Base-by-base conservation (phyloP, 2,113 vertebrate species). In the Promerops cafer region DNA sequence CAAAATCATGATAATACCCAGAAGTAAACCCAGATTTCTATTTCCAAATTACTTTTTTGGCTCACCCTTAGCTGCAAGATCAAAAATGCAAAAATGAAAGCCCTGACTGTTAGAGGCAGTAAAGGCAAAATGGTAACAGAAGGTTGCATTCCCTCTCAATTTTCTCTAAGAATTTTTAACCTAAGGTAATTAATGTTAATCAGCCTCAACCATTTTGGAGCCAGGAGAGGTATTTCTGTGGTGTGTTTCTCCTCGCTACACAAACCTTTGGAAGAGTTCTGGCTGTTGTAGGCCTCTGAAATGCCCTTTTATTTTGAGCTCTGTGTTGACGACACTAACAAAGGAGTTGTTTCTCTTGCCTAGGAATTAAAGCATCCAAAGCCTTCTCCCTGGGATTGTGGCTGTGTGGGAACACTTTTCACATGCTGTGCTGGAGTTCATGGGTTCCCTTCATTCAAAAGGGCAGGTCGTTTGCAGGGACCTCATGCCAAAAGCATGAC, bases 271-370 rank as follows among this genome's bases (percentile, higher is more conserved):
- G 71, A 83, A 68, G 18, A 52, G 39, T 30, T 85, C 78, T 77
- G 63, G 78, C 70, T 95, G 59, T 57, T 78, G 57, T 22, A 66
- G 63, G 60, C 61, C 52, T 90, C 90, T 78, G 79, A 90, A 95
- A 88, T 54, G 30, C 40, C 33, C 71, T 71, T 94, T 90, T 83
- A 64, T 95, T 91, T 68, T 60, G 42, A 91, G 81, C 70, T 92
- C 53, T 1, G 2, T 59, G 81, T 59, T 88, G 91, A 70, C 16
- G 16, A 76, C 50, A 13, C 30, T 76, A 93, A 93, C 79, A 94
- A 93, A 92, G 66, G 71, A 80, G 68, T 87, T 89, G 69, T 95
- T 97, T 96, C 92, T 92, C 83, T 94, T 95, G 85, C 93, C 23
- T 77, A 13, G 76, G 94, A 93, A 69, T 87, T 69, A 89, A 83